Evolutionary conservation across 2,888 invertebrate species (phyloP).

Genomic region (Sisyra nigra): DNA sequence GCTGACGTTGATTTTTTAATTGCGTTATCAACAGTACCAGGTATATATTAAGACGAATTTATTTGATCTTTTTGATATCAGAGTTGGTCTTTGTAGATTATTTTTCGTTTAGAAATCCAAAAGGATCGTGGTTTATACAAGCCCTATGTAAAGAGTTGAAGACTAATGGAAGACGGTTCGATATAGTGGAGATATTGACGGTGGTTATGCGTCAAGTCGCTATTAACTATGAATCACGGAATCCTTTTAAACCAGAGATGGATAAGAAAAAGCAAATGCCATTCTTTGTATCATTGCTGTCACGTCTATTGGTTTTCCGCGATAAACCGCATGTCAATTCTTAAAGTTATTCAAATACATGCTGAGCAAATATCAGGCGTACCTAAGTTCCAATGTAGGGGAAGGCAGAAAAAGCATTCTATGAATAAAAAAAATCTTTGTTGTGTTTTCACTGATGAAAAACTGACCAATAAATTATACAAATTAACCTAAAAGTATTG

Average conservation of each 20-base stretch:
- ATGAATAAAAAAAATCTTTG: too few species aligned
- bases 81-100: conserved; percentile 58
- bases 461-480: too few species aligned
- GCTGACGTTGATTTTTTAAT: conserved; percentile 87
- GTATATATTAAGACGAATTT: too few species aligned
- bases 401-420: too few species aligned
- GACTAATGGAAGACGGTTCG: conserved; percentile 53
- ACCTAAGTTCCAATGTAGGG: too few species aligned
- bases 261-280: conserved; percentile 89
- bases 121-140: conserved; percentile 95
- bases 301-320: conserved; percentile 58
- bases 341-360: too few species aligned
- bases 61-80: too few species aligned
- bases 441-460: too few species aligned
- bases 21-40: conserved; percentile 87
- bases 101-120: conserved; percentile 90
- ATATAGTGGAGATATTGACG: conserved; percentile 74
- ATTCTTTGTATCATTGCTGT: conserved; percentile 80
- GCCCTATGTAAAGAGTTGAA: conserved; percentile 70
- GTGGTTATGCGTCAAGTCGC: conserved; percentile 76
- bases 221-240: conserved; percentile 78
- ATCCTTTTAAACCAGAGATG: conserved; percentile 59
- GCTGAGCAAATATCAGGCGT: too few species aligned
- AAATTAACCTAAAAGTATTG: too few species aligned
- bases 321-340: too few species aligned